Evolutionary conservation across 2,797 vertebrate species (phyloP).

Genomic region (Parambassis ranga): DNA sequence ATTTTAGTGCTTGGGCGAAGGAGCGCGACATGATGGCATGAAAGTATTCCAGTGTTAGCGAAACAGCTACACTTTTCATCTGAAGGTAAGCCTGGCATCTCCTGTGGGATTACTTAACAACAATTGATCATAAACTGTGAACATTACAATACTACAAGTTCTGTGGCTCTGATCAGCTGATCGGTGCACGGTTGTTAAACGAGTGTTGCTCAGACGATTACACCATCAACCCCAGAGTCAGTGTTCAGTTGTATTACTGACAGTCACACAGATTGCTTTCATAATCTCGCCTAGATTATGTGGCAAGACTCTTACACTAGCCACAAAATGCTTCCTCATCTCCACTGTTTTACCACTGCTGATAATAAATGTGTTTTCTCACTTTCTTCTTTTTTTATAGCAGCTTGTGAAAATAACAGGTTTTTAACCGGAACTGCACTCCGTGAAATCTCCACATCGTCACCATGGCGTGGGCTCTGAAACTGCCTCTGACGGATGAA

Average conservation of each 20-base stretch:
- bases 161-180: neutral
- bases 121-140: no score
- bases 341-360: accelerated
- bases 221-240: neutral
- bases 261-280: neutral
- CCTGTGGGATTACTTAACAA: accelerated
- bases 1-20: constrained; percentile 53
- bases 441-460: constrained; percentile 16
- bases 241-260: neutral
- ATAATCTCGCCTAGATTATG: neutral
- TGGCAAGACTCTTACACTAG: neutral
- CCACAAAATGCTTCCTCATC: neutral
- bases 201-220: neutral
- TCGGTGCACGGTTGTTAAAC: neutral
- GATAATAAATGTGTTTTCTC: neutral
- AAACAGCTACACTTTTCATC: constrained; percentile 17
- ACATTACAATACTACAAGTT: neutral
- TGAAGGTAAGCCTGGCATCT: constrained; percentile 42
- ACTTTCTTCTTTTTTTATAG: constrained; percentile 6
- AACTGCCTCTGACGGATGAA: constrained; percentile 94
- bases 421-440: constrained; percentile 30
- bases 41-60: constrained; percentile 35
- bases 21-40: constrained; percentile 76
- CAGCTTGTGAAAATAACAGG: constrained; percentile 23
- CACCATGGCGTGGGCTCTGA: constrained; percentile 95